Evolutionary conservation across 1,140 invertebrate genomes (phyloP), one percentile per base, ranked within the genome.

Genomic region (Tribolium madens): DNA sequence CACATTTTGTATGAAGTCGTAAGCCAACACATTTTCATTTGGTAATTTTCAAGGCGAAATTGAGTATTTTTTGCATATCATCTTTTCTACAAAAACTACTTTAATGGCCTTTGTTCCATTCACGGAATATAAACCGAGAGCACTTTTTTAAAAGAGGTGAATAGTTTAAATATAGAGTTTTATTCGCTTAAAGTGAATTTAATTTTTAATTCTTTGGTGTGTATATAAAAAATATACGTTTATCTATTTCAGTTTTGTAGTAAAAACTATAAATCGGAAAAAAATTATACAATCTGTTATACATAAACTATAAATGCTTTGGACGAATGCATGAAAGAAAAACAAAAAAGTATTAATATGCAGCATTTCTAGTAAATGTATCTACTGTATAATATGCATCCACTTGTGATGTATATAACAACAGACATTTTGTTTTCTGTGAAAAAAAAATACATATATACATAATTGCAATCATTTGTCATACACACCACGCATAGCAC

Each of bases 181-280:
- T 64, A 46, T 53, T 48, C 68, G 31, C 21, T 77, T 73, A 69
- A 77, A 70, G 57, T 76, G 78, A 78, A 79, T 78, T 80, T 84
- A 84, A 82, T 82, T 81, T 83, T 84, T 85, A 85, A 71, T 81
- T 85, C 84, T 85, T 85, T 85, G 84, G 84, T 85, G 82, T 83
- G 84, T 84, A 85, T 85, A 85, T 84, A 85, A 84, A 84, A 84
- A 84, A 84, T 83, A 84, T 85, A 84, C 82, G 79, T 80, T 82
- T 78, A 76, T 81, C 80, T 79, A 73, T 80, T 84, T 78, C 82
- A 83, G 83, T 84, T 85, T 85, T 84, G 74, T 84, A 84, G 83
- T 85, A 85, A 84, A 83, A 84, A 84, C 84, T 80, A 79, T 83
- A 84, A 82, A 33, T 64, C n/a, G n/a, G 75, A 73, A 84, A 76